Base-by-base conservation (phyloP, 2,888 invertebrate species). In the Unio delphinus region DNA sequence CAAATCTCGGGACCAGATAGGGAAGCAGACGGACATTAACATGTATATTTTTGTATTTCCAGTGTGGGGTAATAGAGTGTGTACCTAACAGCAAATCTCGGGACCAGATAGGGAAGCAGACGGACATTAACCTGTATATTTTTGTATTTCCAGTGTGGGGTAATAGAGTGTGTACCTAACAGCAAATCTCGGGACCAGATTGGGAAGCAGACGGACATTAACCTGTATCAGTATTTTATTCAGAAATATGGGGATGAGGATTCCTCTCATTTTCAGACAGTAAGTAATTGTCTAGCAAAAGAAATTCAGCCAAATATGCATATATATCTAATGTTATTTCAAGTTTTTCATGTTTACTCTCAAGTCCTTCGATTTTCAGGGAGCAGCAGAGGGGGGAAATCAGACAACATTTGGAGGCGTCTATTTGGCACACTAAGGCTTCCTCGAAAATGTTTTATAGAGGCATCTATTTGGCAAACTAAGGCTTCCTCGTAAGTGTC, bases 91-190 rank as follows among this genome's bases (percentile, higher is more conserved):
- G 99, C 4, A 99, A 98, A 90, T 99, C 99, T 0, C 93, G 99
- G 6, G 99, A 99, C 90, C 99, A 99, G 90, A 93, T 99, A 54
- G 99, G 99, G 6, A 92, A 98, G 26, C 97, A 98, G 90, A 99
- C 99, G 0, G 98, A 98, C 89, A 96, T 96, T 70, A 91, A 91
- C 72, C 87, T 99, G 93, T 98, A 97, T 90, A 23, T 18, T 68
- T 20, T 17, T 62, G n/a, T 61, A 60, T 55, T 82, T 80, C 23
- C 88, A 92, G 95, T 98, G 98, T 90, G 99, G 99, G 68, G 99
- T 99, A 0, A 99, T 99, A 86, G 99, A 99, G 90, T 99, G 99
- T 90, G 99, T 99, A n/a, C 99, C 99, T 0, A 96, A 99, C 91
- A 98, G 99, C 4, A 99, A 98, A 90, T 99, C 99, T 0, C 93